Base-by-base conservation (phyloP, 2,113 vertebrate species). In the Corythaixoides concolor region DNA sequence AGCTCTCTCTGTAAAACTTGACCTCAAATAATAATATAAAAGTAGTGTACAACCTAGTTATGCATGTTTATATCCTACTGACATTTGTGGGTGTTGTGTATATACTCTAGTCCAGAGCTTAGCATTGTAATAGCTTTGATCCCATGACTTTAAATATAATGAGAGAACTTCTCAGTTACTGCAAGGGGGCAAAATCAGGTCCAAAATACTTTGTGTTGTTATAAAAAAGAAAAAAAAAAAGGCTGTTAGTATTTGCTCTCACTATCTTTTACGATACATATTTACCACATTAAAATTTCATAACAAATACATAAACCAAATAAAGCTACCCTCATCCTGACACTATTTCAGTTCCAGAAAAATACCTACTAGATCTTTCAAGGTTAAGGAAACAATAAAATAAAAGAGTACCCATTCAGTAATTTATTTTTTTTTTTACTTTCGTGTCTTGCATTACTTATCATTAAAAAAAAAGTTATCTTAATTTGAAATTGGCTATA, bases 1-100 rank as follows among this genome's bases (percentile, higher is more conserved):
- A 72, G 21, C 13, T 41, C 89, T 14, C 47, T 79, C 88, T 95
- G 74, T 82, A 75, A 89, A 90, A 85, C 82, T n/a, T 95, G 85
- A 95, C 89, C 75, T 96, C 88, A 95, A 92, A 76, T 96, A 92
- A 86, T 72, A 92, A 92, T 22, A 97, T 75, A 83, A 76, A 92
- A 80, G 68, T 79, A 93, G 93, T 32, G 69, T 73, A 18, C 66
- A 76, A 24, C 60, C 89, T 92, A 69, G 43, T 82, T 95, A 89
- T 81, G 73, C 73, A 85, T 76, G 79, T 89, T 89, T 89, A 43
- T 88, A 37, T n/a, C 53, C 53, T 66, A 26, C 62, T 85, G 84
- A 27, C 47, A 19, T 7, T 22, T 6, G 37, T 67, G 37, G 37
- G 21, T 70, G 41, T 15, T 88, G 21, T 8, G 15, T 45, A 56